Percentiles rank a stretch among this genome's conserved stretches.
Conservation (phyloP, 2,113 vertebrate genomes). For the Dicentrarchus labrax region DNA sequence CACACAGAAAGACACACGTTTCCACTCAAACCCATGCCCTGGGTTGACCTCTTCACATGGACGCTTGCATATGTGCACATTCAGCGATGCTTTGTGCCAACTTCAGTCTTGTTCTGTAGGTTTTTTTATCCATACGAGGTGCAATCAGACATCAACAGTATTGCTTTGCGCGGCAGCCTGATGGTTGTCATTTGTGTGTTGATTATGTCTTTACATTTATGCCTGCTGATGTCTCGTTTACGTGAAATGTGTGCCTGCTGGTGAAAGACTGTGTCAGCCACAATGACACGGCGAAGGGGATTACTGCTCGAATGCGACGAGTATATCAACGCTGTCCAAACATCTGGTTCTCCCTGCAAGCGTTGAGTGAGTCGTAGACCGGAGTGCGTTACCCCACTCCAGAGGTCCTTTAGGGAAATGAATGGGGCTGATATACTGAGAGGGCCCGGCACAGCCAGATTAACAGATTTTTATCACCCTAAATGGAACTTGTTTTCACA, state of each 20-base stretch:
- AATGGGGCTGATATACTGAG: constrained; percentile 52
- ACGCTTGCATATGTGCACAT: constrained; percentile 9
- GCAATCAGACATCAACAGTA: constrained; percentile 5
- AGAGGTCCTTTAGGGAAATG: constrained; percentile 71
- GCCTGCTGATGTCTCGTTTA: constrained; percentile 59
- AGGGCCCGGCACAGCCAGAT: constrained; percentile 63
- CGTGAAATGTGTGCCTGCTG: constrained; percentile 34
- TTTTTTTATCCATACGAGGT: neutral
- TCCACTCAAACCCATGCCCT: constrained; percentile 34
- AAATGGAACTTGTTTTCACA: constrained; percentile 70
- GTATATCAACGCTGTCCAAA: constrained; percentile 52
- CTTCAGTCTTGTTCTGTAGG: neutral
- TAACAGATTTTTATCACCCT: constrained; percentile 72
- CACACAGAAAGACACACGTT: neutral
- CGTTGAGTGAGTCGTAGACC: constrained; percentile 45
- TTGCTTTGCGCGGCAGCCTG: neutral
- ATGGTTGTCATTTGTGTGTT: constrained; percentile 33
- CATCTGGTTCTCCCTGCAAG: constrained; percentile 62
- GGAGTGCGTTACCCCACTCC: constrained; percentile 59
- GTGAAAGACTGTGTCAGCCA: constrained; percentile 42
- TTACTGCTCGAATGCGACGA: constrained; percentile 46
- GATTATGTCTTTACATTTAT: constrained; percentile 41
- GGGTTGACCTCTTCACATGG: constrained; percentile 35
- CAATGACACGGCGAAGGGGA: constrained; percentile 50
- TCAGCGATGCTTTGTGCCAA: neutral